Conservation (phyloP, 2,797 vertebrate genomes). For the Coregonus ussuriensis region DNA sequence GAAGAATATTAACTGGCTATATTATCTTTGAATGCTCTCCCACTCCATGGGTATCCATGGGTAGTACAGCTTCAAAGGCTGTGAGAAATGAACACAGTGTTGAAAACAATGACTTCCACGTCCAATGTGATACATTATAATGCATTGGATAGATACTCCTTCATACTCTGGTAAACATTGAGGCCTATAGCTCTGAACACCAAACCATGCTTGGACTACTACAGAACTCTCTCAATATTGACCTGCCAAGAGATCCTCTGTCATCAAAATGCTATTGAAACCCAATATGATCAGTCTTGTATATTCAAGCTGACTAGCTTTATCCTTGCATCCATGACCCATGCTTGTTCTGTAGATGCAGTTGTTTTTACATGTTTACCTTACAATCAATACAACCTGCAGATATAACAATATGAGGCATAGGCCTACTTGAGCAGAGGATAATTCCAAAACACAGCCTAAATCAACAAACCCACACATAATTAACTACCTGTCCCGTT, state of each 20-base stretch:
- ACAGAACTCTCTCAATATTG: no score
- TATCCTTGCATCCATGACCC: slow-evolving; percentile 19
- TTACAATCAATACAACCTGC: slow-evolving; percentile 18
- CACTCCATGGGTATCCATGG: not conserved
- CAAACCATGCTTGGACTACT: slow-evolving; percentile 10
- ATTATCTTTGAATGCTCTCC: not conserved
- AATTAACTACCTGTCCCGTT: not conserved
- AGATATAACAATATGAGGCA: not conserved
- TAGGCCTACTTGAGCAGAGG: not conserved
- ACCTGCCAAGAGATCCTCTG: slow-evolving; percentile 10
- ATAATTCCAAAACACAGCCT: not conserved
- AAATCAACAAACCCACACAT: not conserved
- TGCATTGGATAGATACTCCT: not conserved
- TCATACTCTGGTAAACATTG: not conserved
- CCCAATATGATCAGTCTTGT: slow-evolving; percentile 24
- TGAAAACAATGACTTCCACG: not conserved
- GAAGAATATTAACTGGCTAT: not conserved
- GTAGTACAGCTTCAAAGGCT: not conserved
- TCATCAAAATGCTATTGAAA: slow-evolving; percentile 50
- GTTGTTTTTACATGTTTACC: slow-evolving; percentile 14
- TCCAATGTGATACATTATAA: not conserved
- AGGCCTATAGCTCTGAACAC: slow-evolving; percentile 2
- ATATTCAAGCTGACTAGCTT: slow-evolving; percentile 35
- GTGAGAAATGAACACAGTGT: not conserved
- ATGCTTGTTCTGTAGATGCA: slow-evolving; percentile 13